Evolutionary conservation across 2,888 invertebrate species (phyloP), one percentile per base, ranked within the genome.

Genomic region (Andrena minutula): DNA sequence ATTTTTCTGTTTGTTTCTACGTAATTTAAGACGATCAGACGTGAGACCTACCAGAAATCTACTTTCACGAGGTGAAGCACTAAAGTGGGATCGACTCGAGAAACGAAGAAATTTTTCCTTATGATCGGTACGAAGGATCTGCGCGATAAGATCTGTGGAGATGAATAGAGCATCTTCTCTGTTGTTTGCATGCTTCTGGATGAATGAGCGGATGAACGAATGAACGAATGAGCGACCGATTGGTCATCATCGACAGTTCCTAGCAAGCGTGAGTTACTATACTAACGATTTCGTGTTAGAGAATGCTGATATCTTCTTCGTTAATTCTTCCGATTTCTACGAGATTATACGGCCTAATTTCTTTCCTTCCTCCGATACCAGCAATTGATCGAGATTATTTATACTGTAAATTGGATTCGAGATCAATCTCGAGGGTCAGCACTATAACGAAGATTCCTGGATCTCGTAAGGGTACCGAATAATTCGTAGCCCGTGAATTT

Each of bases 1-100:
- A 91, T 92, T 91, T 92, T 92, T 92, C 77, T 89, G 87, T 91
- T 91, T 92, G 91, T 92, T 92, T 92, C 90, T 92, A 91, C 90
- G 87, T 89, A 91, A 66, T 68, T 64, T 73, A 73, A 66, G 63
- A 61, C 51, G 53, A 71, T 79, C 53, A 32, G 64, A 77, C 77
- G 64, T 20, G 58, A 78, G 65, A 70, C 72, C 76, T 81, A 79
- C 60, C 66, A 79, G 85, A 56, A 80, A 84, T 79, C 85, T 86
- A 84, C 76, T 84, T 83, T 86, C 84, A 77, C 75, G 69, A 75
- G 87, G 90, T 88, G 89, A 41, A 41, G 41, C 16, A 41, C 41
- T 86, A 89, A 88, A 86, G 74, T 68, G 63, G 51, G 60, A 83
- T 76, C 63, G 7, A 69, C 53, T 51, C 61, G 51, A 51, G 30